Conservation (phyloP, 1,140 invertebrate genomes). For the Muscidifurax raptorellus region DNA sequence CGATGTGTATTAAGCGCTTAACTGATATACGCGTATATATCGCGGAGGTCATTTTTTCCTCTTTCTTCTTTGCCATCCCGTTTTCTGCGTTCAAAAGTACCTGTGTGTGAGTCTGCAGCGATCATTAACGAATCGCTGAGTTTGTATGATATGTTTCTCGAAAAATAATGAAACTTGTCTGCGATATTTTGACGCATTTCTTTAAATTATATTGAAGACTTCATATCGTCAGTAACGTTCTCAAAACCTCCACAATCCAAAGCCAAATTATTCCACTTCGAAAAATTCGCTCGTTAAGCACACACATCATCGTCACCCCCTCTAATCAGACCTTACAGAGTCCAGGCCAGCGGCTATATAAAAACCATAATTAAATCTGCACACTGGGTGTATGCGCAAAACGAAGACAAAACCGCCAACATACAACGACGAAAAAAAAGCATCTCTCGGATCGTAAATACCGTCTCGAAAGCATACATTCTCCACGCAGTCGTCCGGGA, state of each 20-base stretch:
- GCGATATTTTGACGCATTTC: no score
- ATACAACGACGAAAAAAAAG: background rate
- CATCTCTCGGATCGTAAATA: background rate
- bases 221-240: no score
- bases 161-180: no score
- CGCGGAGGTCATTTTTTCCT: background rate
- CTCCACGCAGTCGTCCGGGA: background rate
- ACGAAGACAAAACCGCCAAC: background rate
- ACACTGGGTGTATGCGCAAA: background rate
- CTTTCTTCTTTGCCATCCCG: background rate
- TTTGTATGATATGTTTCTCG: no score
- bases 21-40: background rate
- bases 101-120: no score
- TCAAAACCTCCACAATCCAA: no score
- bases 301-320: background rate
- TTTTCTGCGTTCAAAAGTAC: background rate
- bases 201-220: no score
- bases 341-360: background rate
- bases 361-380: conserved; percentile 8
- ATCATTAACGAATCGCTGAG: no score
- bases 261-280: background rate
- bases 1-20: background rate
- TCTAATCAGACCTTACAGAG: background rate
- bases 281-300: background rate
- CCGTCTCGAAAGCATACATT: background rate